Percentiles rank a stretch among this genome's conserved stretches.
These are phyloP conservation scores for Ptychobarbus kaznakovi DNA, from an alignment of 2,797 vertebrate genomes.

Conservation along the genomic window DNA sequence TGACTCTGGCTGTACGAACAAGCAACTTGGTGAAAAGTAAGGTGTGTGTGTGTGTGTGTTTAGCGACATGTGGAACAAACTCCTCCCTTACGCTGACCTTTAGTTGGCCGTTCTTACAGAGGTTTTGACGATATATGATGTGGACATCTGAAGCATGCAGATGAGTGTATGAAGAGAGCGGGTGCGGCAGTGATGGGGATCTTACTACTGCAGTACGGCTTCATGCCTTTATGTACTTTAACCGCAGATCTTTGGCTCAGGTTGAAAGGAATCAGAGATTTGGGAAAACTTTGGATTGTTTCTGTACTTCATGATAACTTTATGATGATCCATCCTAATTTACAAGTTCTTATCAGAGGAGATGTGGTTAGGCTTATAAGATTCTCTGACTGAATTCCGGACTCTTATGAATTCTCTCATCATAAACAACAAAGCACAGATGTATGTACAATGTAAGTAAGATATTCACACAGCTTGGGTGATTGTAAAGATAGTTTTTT, in stretches of 20 bases:
- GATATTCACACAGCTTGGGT: too few species aligned
- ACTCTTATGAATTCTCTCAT: too few species aligned
- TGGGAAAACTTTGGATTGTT: not conserved
- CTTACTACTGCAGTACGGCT: slow-evolving; percentile 1
- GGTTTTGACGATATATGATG: slow-evolving; percentile 65
- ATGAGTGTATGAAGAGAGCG: slow-evolving; percentile 16
- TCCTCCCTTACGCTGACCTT: slow-evolving; percentile 65
- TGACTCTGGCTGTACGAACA: slow-evolving; percentile 22
- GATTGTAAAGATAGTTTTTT: too few species aligned
- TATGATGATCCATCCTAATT: slow-evolving; percentile 1
- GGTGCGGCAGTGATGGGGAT: slow-evolving; percentile 32
- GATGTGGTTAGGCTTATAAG: slow-evolving; percentile 10
- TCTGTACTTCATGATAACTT: slow-evolving; percentile 9
- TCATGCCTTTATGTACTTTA: slow-evolving; percentile 15
- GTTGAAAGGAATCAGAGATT: slow-evolving; percentile 4
- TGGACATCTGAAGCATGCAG: slow-evolving; percentile 63
- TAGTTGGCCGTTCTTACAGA: slow-evolving; percentile 55
- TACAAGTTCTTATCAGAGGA: not conserved
- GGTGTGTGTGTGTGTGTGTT: slow-evolving; percentile 9
- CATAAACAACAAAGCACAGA: too few species aligned
- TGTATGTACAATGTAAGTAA: too few species aligned
- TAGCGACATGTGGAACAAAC: slow-evolving; percentile 52
- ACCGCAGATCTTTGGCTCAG: slow-evolving; percentile 22
- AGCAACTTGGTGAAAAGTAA: not conserved
- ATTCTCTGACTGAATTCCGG: too few species aligned